Percentiles rank a stretch among this genome's conserved stretches.
Evolutionary conservation across 2,888 invertebrate species (phyloP).

Genomic region (Drosophila recens): DNA sequence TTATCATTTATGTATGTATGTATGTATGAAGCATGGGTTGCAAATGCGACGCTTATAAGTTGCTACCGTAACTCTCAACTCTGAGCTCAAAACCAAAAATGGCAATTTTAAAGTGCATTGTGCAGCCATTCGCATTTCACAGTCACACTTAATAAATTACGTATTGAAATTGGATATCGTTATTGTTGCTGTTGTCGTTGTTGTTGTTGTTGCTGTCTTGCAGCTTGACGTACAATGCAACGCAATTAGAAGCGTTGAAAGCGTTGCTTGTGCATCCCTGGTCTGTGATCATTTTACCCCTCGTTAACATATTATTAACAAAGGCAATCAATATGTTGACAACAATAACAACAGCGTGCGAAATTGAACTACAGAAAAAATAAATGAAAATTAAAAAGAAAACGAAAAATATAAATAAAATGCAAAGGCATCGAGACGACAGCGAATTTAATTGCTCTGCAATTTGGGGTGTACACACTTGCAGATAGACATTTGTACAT

Average conservation of each 20-base stretch:
- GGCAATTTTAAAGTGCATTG: conserved; percentile 65
- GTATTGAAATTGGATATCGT: conserved; percentile 68
- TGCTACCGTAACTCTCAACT: conserved; percentile 19
- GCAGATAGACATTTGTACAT: no score
- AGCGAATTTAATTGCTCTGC: conserved; percentile 39
- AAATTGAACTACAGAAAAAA: conserved; percentile 2
- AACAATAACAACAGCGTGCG: conserved; percentile 43
- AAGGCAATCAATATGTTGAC: conserved; percentile 72
- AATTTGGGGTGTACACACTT: conserved; percentile 29
- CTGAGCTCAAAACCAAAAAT: conserved; percentile 19
- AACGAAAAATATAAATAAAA: not conserved
- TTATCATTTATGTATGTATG: conserved; percentile 38
- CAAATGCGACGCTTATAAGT: conserved; percentile 52
- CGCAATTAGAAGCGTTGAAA: conserved; percentile 63
- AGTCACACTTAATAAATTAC: conserved; percentile 68
- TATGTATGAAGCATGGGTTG: conserved; percentile 39
- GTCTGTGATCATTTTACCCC: conserved; percentile 14
- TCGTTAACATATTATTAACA: conserved; percentile 48
- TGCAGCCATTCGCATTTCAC: conserved; percentile 37
- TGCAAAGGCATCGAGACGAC: conserved; percentile 10
- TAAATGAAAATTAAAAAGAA: not conserved
- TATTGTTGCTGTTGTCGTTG: conserved; percentile 3
- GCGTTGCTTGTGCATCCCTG: conserved; percentile 17
- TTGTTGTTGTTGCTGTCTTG: conserved; percentile 2
- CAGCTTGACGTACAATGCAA: conserved; percentile 59